A percentile compares a stretch with the other conserved stretches of the same genome.
Evolutionary conservation across 2,888 invertebrate genomes (phyloP).

Genomic region (Thymelicus lineola): DNA sequence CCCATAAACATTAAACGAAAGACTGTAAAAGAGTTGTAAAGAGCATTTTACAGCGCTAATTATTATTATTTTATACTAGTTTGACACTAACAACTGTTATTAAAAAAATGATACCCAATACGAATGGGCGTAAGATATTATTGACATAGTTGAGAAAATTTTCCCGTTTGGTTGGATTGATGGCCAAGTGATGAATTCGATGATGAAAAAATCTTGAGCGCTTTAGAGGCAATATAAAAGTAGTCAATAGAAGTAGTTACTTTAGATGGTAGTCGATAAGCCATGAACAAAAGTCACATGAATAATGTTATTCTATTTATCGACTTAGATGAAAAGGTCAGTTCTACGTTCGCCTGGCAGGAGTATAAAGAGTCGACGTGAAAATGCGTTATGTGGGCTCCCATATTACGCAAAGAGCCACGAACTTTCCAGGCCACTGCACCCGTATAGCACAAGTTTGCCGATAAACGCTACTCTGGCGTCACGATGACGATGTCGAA

Average conservation of each 20-base stretch:
- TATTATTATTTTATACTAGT: slow-evolving; percentile 1
- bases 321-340: slow-evolving; percentile 48
- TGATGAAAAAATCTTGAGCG: too few relatives aligned
- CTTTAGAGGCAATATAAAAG: too few relatives aligned
- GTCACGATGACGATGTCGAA: slow-evolving; percentile 62
- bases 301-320: background rate
- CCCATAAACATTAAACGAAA: slow-evolving; percentile 11
- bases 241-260: too few relatives aligned
- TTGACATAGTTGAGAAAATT: too few relatives aligned
- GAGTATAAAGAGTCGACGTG: slow-evolving; percentile 57
- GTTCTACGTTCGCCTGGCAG: slow-evolving; percentile 58
- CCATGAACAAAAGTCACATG: background rate
- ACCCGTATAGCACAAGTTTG: slow-evolving; percentile 72
- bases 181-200: too few relatives aligned
- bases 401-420: slow-evolving; percentile 68
- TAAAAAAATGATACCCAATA: background rate
- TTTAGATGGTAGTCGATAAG: too few relatives aligned
- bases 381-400: slow-evolving; percentile 67
- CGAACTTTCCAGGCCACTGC: slow-evolving; percentile 72
- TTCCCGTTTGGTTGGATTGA: too few relatives aligned
- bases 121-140: too few relatives aligned
- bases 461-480: slow-evolving; percentile 64
- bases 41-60: slow-evolving; percentile 22
- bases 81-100: background rate
- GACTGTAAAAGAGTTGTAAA: slow-evolving; percentile 24